Evolutionary conservation across 2,888 invertebrate species (phyloP).

Genomic region (Amblyteles armatorius): DNA sequence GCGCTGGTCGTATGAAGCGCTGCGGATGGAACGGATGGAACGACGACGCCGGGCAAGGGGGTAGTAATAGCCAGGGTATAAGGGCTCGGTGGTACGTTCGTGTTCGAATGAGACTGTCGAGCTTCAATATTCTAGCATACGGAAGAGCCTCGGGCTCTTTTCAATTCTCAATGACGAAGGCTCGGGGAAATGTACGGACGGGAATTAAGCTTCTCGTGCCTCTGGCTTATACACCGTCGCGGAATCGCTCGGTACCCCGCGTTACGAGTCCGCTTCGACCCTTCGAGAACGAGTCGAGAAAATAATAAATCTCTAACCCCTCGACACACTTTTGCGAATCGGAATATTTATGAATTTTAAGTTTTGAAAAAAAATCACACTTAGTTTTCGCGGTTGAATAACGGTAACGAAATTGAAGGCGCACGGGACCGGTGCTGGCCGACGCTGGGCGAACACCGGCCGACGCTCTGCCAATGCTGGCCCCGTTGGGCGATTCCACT

Average conservation of each 20-base stretch:
- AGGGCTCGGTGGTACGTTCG: background rate
- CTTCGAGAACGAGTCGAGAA: background rate
- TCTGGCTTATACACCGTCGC: conserved; percentile 1
- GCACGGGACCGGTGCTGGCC: too few species aligned
- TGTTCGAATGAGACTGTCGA: conserved; percentile 44
- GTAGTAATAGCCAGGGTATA: background rate
- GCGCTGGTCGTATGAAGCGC: background rate
- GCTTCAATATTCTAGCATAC: conserved; percentile 40
- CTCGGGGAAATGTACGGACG: conserved; percentile 1
- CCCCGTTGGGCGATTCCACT: background rate
- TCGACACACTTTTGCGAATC: too few species aligned
- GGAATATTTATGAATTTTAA: too few species aligned
- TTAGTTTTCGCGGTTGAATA: too few species aligned
- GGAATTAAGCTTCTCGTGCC: conserved; percentile 33
- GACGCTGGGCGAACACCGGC: too few species aligned
- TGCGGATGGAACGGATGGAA: background rate
- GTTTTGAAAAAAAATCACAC: too few species aligned
- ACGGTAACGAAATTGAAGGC: too few species aligned
- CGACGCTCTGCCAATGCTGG: too few species aligned
- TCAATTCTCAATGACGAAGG: conserved; percentile 36
- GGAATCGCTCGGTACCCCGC: background rate
- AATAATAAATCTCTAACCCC: too few species aligned
- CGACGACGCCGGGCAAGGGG: conserved; percentile 3
- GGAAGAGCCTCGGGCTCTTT: conserved; percentile 10
- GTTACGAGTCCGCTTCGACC: background rate